A percentile compares a stretch with the other conserved stretches of the same genome.
phyloP scores from a whole-genome alignment of 2,888 invertebrate species.

The Congeria kusceri region DNA sequence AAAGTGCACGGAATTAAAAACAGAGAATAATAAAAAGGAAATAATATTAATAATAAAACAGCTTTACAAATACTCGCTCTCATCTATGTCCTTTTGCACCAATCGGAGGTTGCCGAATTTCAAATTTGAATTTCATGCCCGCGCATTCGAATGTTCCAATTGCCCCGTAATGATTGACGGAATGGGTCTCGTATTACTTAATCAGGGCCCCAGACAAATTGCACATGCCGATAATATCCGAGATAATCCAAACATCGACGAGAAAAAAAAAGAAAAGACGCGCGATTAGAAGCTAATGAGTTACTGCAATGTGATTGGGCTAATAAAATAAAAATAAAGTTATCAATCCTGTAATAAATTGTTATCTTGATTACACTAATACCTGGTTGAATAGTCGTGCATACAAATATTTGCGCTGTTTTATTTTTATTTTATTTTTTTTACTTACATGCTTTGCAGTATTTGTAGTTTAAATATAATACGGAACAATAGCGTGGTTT shows the following conservation, averaged over 20 bases:
- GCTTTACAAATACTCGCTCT: too few relatives aligned
- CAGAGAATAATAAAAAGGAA: too few relatives aligned
- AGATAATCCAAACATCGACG: constrained; percentile 26
- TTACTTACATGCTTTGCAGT: too few relatives aligned
- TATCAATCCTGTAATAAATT: too few relatives aligned
- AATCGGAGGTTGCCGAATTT: not conserved
- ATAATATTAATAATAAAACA: too few relatives aligned
- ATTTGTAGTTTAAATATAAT: too few relatives aligned
- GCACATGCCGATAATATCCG: constrained; percentile 35
- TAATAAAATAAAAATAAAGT: constrained; percentile 41
- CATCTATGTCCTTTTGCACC: not conserved
- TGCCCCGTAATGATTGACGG: not conserved
- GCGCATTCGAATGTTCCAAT: not conserved
- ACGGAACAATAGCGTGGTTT: too few relatives aligned
- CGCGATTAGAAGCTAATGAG: constrained; percentile 34
- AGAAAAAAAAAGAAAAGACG: constrained; percentile 39
- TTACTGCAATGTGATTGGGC: constrained; percentile 21
- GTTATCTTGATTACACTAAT: too few relatives aligned
- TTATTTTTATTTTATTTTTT: too few relatives aligned
- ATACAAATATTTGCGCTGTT: too few relatives aligned
- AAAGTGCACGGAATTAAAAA: too few relatives aligned
- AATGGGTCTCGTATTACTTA: constrained; percentile 15
- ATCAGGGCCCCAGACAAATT: constrained; percentile 47
- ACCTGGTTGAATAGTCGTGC: too few relatives aligned
- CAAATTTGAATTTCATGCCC: not conserved